These are phyloP conservation scores for Cotesia congregata DNA, from an alignment of 2,888 invertebrate species.

Conservation along the genomic window DNA sequence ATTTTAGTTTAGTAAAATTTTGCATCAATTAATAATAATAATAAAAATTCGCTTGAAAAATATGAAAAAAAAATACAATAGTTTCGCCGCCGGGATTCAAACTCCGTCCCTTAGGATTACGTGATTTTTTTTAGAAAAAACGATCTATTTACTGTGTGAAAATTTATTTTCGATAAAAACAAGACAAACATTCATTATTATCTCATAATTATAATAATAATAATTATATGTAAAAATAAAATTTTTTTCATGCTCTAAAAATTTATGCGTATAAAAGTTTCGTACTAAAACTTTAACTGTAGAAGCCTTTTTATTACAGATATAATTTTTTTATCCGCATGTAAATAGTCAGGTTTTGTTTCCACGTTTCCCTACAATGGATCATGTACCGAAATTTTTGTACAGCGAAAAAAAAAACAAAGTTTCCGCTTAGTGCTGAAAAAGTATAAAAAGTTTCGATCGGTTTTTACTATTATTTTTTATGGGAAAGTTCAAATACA, in stretches of 20 bases:
- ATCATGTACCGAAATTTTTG: background rate
- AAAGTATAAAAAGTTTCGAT: background rate
- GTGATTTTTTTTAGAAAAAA: background rate
- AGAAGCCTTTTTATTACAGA: background rate
- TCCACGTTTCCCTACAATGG: background rate
- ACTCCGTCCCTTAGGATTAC: background rate
- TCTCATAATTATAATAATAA: too few relatives aligned
- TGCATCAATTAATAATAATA: background rate
- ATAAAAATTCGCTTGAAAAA: background rate
- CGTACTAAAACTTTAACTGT: background rate
- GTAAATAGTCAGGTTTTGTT: background rate
- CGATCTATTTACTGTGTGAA: too few relatives aligned
- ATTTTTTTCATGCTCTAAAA: background rate
- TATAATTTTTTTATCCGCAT: conserved; percentile 7
- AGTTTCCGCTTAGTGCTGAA: background rate
- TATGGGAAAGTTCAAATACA: conserved; percentile 17
- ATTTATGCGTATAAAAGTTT: background rate
- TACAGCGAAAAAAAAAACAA: background rate
- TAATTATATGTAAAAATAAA: too few relatives aligned
- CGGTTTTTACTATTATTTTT: conserved; percentile 16
- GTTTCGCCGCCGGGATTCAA: background rate
- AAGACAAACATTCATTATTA: too few relatives aligned
- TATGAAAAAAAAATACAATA: background rate
- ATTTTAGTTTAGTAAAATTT: background rate
- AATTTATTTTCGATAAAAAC: too few relatives aligned